phyloP scores from a whole-genome alignment of 2,888 invertebrate species.

The Xestia sexstrigata region DNA sequence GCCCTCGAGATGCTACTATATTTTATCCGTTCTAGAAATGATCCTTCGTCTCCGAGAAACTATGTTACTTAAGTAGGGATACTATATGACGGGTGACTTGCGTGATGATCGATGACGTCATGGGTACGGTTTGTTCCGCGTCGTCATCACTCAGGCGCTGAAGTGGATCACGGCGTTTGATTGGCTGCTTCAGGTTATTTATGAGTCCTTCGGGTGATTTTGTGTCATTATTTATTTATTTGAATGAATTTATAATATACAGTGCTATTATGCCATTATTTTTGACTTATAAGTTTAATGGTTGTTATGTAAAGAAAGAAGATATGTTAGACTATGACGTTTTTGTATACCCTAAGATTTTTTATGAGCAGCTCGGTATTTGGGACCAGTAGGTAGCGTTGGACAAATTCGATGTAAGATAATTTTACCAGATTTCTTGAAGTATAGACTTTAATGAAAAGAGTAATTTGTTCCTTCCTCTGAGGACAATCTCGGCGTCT shows the following conservation, averaged over 20 bases:
- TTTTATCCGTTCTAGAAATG: neutral
- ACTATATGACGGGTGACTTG: conserved; percentile 17
- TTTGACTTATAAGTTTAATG: neutral
- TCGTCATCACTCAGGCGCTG: conserved; percentile 34
- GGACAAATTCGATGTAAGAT: neutral
- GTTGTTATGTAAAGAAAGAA: neutral
- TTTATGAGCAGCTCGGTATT: neutral
- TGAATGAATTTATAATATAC: neutral
- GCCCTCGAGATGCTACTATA: neutral
- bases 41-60: neutral
- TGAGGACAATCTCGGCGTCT: conserved; percentile 18
- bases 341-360: neutral
- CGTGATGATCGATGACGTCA: conserved; percentile 54
- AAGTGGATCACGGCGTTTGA: conserved; percentile 25
- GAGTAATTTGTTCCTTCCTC: conserved; percentile 26
- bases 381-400: neutral
- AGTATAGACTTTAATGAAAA: conserved; percentile 21
- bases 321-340: neutral
- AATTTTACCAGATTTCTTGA: neutral
- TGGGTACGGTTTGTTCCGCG: conserved; percentile 20
- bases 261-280: neutral
- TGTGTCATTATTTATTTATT: conserved; percentile 21
- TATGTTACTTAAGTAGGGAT: neutral
- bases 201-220: conserved; percentile 9
- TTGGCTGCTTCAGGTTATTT: conserved; percentile 26